Evolutionary conservation across 2,113 vertebrate genomes (phyloP).

Genomic region (Vulpes lagopus): DNA sequence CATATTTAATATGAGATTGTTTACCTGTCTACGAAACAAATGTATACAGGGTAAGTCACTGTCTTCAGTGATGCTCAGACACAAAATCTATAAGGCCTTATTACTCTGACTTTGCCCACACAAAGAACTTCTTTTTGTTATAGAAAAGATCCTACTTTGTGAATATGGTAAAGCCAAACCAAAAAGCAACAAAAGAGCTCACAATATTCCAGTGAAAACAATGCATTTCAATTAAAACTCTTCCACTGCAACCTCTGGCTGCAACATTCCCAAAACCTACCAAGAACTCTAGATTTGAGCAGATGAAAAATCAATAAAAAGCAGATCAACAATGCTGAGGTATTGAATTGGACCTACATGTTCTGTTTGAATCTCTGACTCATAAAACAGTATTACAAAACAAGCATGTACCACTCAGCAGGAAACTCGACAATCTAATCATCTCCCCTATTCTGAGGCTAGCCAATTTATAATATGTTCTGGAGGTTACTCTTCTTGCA

Average conservation of each 20-base stretch:
- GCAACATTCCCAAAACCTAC: slow-evolving; percentile 77
- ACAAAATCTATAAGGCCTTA: slow-evolving; percentile 80
- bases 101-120: slow-evolving; percentile 75
- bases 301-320: slow-evolving; percentile 91
- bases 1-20: slow-evolving; percentile 72
- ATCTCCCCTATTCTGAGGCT: slow-evolving; percentile 82
- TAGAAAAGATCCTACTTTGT: slow-evolving; percentile 52
- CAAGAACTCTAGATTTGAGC: slow-evolving; percentile 82
- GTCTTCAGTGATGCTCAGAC: slow-evolving; percentile 74
- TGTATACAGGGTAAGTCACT: slow-evolving; percentile 62
- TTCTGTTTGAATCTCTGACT: slow-evolving; percentile 87
- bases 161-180: slow-evolving; percentile 66
- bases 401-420: slow-evolving; percentile 86
- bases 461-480: slow-evolving; percentile 85
- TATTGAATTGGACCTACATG: slow-evolving; percentile 86
- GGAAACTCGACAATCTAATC: slow-evolving; percentile 88
- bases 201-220: slow-evolving; percentile 73
- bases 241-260: slow-evolving; percentile 67
- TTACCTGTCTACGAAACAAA: slow-evolving; percentile 80
- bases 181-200: slow-evolving; percentile 7
- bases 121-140: slow-evolving; percentile 64
- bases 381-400: slow-evolving; percentile 86
- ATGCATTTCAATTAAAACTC: slow-evolving; percentile 86
- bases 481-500: slow-evolving; percentile 82
- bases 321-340: slow-evolving; percentile 87